These are phyloP conservation scores for Garra rufa DNA, from an alignment of 2,113 vertebrate genomes.

Conservation along the genomic window DNA sequence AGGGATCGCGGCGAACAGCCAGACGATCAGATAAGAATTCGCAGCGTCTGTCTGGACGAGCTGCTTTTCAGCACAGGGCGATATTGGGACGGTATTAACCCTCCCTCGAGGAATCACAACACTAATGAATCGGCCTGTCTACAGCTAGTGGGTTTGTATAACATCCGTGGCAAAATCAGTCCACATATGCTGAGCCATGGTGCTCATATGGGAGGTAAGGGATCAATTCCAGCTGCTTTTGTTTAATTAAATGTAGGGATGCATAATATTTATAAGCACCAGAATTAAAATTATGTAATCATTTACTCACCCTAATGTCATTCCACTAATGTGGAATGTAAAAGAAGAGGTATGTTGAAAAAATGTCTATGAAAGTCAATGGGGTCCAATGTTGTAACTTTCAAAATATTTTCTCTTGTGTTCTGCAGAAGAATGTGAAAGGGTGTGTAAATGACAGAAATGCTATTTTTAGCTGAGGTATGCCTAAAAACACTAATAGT, in stretches of 20 bases:
- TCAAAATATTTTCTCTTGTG: neutral
- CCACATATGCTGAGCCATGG: neutral
- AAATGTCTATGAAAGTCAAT: neutral
- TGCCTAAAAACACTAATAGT: neutral
- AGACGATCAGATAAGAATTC: neutral
- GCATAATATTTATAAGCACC: neutral
- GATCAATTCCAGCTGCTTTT: neutral
- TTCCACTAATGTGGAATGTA: neutral
- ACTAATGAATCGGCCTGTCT: neutral
- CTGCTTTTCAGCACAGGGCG: neutral
- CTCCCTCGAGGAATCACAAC: neutral
- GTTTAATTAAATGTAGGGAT: neutral
- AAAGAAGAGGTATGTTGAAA: neutral
- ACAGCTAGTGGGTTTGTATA: neutral
- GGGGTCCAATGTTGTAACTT: neutral
- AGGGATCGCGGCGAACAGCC: conserved; percentile 16
- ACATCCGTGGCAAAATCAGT: neutral
- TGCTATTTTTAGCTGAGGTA: neutral
- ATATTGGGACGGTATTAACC: neutral
- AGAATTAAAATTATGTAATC: neutral
- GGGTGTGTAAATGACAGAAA: neutral
- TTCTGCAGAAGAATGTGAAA: neutral
- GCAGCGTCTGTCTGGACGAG: neutral
- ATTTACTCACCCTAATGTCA: neutral
- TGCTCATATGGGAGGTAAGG: neutral